A percentile compares a stretch with the other conserved stretches of the same genome.
These are phyloP conservation scores for Peromyscus californicus DNA, from an alignment of 2,113 vertebrate genomes.

Conservation along the genomic window DNA sequence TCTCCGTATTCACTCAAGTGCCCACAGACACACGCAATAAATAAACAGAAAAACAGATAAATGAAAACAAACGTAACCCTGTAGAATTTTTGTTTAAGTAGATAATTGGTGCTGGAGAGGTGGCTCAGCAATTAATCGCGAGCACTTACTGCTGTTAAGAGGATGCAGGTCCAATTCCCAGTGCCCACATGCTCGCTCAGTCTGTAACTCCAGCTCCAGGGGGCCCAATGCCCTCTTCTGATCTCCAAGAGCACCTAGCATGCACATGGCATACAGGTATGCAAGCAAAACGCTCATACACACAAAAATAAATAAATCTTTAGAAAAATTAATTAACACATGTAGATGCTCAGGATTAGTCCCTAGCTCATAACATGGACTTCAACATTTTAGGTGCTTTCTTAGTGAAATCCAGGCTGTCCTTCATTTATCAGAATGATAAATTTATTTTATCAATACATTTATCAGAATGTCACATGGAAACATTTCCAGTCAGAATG, in stretches of 20 bases:
- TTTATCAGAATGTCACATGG: neutral
- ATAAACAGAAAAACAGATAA: neutral
- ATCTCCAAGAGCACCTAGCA: neutral
- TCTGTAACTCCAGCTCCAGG: neutral
- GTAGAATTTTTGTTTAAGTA: neutral
- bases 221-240: neutral
- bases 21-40: neutral
- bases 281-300: neutral
- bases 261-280: no score
- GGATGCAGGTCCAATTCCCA: neutral
- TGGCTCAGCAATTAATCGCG: neutral
- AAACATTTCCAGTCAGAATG: slow-evolving; percentile 7
- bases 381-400: neutral
- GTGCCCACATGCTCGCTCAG: neutral
- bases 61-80: neutral
- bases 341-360: neutral
- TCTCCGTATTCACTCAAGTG: neutral
- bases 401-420: neutral
- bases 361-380: neutral
- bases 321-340: neutral
- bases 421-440: slow-evolving; percentile 48
- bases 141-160: neutral
- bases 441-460: neutral
- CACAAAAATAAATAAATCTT: neutral
- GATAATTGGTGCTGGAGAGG: neutral